Conservation (phyloP, 2,888 invertebrate genomes). For the Pyrrhia umbra region DNA sequence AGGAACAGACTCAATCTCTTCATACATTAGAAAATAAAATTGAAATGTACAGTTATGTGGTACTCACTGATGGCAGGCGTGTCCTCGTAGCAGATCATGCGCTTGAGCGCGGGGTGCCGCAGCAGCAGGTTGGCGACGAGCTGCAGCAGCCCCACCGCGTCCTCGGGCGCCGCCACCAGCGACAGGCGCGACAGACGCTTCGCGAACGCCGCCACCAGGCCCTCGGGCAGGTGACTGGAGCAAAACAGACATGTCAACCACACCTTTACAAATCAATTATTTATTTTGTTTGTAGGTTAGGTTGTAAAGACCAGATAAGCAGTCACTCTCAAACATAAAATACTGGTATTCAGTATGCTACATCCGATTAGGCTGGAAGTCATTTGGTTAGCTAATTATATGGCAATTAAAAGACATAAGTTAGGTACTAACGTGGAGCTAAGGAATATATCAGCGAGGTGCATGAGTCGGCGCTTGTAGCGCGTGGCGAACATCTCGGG, state of each 20-base stretch:
- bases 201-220: conserved; percentile 97
- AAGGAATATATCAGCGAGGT: conserved; percentile 96
- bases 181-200: conserved; percentile 96
- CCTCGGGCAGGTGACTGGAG: conserved; percentile 96
- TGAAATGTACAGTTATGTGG: not conserved
- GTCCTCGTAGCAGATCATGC: conserved; percentile 84
- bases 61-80: conserved; percentile 82
- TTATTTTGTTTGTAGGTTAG: not conserved
- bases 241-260: not conserved
- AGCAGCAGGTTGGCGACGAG: conserved; percentile 96
- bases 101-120: conserved; percentile 95
- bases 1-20: too few relatives aligned
- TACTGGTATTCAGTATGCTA: too few relatives aligned
- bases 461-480: conserved; percentile 96
- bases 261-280: not conserved
- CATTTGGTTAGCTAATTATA: too few relatives aligned
- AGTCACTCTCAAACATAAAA: too few relatives aligned
- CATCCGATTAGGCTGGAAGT: too few relatives aligned
- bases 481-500: conserved; percentile 97
- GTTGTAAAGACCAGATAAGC: too few relatives aligned
- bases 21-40: too few relatives aligned
- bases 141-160: conserved; percentile 93
- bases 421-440: conserved; percentile 96
- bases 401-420: too few relatives aligned
- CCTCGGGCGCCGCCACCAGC: conserved; percentile 95